phyloP scores from a whole-genome alignment of 2,888 invertebrate genomes.

The Nineta flava region DNA sequence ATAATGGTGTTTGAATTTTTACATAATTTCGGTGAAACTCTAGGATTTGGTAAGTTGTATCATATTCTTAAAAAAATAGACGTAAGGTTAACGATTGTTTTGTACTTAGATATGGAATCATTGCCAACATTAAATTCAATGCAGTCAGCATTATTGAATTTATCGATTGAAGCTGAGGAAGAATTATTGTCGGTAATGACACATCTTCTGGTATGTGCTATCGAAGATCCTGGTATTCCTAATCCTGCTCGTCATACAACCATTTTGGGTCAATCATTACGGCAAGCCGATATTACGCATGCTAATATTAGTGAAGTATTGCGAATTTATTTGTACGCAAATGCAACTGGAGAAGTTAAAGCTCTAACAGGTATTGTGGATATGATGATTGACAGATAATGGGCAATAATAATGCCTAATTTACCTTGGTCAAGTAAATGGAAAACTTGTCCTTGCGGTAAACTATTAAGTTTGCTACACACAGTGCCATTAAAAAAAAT shows the following conservation, averaged over 20 bases:
- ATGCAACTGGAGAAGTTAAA: conserved; percentile 74
- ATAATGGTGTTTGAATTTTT: conserved; percentile 95
- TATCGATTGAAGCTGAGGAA: conserved; percentile 65
- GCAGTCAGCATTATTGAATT: conserved; percentile 70
- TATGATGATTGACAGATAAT: too few species aligned
- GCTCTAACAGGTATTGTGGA: conserved; percentile 53
- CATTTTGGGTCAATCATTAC: conserved; percentile 74
- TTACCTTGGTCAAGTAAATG: too few species aligned
- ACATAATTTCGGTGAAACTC: conserved; percentile 87
- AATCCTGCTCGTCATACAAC: conserved; percentile 83
- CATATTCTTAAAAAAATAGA: background rate
- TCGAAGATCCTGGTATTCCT: conserved; percentile 86
- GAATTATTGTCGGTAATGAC: conserved; percentile 78
- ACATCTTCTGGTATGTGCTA: conserved; percentile 78
- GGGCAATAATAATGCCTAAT: too few species aligned
- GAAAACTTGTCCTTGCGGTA: too few species aligned
- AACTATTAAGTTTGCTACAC: too few species aligned
- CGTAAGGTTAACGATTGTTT: conserved; percentile 7
- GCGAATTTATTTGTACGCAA: conserved; percentile 78
- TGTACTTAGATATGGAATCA: conserved; percentile 57
- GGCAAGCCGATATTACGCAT: conserved; percentile 79
- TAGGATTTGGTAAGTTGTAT: conserved; percentile 67
- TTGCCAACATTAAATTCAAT: conserved; percentile 74
- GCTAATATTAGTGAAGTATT: conserved; percentile 84
- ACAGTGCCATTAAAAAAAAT: too few species aligned